These are phyloP conservation scores for Parazoanthus swiftii DNA, from an alignment of 92 coral and sea anemone genomes.

Conservation along the genomic window DNA sequence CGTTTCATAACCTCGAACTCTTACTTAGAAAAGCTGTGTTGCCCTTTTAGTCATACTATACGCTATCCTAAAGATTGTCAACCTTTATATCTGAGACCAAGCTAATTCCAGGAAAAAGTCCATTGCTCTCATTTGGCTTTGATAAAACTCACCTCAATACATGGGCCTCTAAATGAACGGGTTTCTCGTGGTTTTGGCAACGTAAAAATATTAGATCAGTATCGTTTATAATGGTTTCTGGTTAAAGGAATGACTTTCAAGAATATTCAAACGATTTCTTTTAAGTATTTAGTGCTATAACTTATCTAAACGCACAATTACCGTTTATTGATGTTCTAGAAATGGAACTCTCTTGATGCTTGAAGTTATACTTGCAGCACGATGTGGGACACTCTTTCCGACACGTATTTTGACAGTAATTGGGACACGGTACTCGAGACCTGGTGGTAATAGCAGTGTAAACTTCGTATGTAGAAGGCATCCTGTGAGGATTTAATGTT, in stretches of 20 bases:
- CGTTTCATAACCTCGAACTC: too few species aligned
- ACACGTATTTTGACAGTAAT: conserved; percentile 26
- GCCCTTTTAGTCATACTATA: too few species aligned
- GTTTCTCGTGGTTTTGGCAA: neutral
- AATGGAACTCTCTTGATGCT: neutral
- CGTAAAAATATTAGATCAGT: neutral
- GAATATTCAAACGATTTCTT: too few species aligned
- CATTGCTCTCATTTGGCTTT: neutral
- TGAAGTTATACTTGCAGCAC: conserved; percentile 30
- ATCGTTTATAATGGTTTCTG: too few species aligned
- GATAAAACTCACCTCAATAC: too few species aligned
- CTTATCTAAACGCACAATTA: neutral
- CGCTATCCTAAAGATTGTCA: too few species aligned
- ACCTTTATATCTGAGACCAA: too few species aligned
- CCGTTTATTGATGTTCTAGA: neutral
- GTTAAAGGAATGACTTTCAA: too few species aligned
- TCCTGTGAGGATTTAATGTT: neutral
- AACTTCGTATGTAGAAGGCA: neutral
- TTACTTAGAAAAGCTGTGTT: too few species aligned
- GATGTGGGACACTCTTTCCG: conserved; percentile 30
- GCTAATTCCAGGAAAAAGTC: neutral
- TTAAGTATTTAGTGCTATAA: too few species aligned
- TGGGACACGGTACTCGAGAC: conserved; percentile 43
- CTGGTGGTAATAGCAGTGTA: conserved; percentile 2
- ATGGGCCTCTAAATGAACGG: too few species aligned